Conservation (phyloP, 2,888 invertebrate species). For the Petrolisthes manimaculis region DNA sequence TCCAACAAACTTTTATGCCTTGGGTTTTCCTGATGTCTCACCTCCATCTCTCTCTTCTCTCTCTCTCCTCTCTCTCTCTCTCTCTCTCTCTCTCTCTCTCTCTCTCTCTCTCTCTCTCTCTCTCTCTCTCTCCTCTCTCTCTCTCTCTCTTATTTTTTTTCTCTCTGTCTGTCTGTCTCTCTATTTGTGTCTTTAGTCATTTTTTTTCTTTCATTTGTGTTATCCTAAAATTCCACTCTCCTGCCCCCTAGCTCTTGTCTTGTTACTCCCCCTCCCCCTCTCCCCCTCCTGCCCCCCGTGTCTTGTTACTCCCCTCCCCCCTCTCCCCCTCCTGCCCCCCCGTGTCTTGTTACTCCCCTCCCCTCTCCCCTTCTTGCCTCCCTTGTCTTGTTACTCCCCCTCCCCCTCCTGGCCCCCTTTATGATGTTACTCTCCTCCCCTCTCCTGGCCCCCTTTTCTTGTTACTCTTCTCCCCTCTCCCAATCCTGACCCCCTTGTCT, state of each 20-base stretch:
- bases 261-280: background rate
- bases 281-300: background rate
- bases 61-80: background rate
- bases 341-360: background rate
- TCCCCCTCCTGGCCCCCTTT: background rate
- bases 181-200: background rate
- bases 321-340: background rate
- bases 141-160: background rate
- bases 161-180: background rate
- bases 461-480: background rate
- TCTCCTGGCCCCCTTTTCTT: constrained; percentile 6
- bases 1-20: background rate
- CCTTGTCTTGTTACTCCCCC: background rate
- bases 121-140: background rate
- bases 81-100: background rate
- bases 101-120: background rate
- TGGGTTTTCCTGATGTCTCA: background rate
- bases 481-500: background rate
- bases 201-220: background rate
- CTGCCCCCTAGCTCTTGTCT: background rate
- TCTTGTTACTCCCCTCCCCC: background rate
- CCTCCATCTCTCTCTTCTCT: background rate
- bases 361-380: background rate
- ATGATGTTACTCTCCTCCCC: background rate
- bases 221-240: background rate